phyloP scores from a whole-genome alignment of 2,113 vertebrate genomes.

The Bufo bufo region DNA sequence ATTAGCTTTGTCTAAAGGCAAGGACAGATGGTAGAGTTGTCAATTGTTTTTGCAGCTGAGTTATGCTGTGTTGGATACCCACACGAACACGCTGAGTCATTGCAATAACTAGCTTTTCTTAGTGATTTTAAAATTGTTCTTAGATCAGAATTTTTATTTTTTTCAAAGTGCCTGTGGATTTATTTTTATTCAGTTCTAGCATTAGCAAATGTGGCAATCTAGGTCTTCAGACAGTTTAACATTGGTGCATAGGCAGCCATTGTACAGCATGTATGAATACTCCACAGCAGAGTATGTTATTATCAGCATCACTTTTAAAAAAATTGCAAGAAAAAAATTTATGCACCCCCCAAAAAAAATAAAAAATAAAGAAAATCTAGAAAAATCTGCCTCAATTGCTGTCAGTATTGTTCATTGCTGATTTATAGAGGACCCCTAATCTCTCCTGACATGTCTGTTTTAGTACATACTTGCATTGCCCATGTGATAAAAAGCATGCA shows the following conservation, averaged over 20 bases:
- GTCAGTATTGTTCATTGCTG: too few relatives aligned
- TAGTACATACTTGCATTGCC: too few relatives aligned
- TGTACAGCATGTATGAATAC: not conserved
- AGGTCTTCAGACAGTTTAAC: not conserved
- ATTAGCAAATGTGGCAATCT: not conserved
- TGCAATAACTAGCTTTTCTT: constrained; percentile 33
- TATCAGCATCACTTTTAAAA: not conserved
- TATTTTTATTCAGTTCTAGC: constrained; percentile 22
- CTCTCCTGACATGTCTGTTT: too few relatives aligned
- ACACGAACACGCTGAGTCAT: constrained; percentile 51
- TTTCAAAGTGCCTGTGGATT: constrained; percentile 18
- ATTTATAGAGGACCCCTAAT: too few relatives aligned
- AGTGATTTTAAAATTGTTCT: constrained; percentile 23
- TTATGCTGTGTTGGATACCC: constrained; percentile 45
- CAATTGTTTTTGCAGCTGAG: constrained; percentile 53
- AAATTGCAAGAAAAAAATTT: too few relatives aligned
- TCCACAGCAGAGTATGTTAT: not conserved
- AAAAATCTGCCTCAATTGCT: too few relatives aligned
- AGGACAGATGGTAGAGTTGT: constrained; percentile 52
- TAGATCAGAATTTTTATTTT: not conserved
- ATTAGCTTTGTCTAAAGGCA: constrained; percentile 53
- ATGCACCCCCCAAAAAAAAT: too few relatives aligned
- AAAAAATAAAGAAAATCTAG: too few relatives aligned
- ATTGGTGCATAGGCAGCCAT: not conserved
- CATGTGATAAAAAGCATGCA: too few relatives aligned